Evolutionary conservation across 2,888 invertebrate genomes (phyloP).

Genomic region (Coleophora flavipennella): DNA sequence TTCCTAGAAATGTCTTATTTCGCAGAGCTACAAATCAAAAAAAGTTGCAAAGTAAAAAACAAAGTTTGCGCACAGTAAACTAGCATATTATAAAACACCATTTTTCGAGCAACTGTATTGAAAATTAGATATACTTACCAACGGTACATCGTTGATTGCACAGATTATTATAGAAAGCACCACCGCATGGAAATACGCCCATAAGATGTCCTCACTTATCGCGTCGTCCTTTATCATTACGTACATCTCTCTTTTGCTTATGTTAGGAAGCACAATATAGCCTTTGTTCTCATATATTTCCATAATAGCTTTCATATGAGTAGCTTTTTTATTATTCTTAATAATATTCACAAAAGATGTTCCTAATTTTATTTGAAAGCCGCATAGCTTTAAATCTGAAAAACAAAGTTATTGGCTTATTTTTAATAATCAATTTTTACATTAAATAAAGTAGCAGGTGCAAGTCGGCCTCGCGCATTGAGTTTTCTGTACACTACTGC

Average conservation of each 20-base stretch:
- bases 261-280: conserved; percentile 70
- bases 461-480: too few species aligned
- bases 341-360: conserved; percentile 58
- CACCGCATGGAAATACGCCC: conserved; percentile 80
- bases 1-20: too few species aligned
- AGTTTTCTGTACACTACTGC: too few species aligned
- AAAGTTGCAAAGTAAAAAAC: too few species aligned
- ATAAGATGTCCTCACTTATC: conserved; percentile 68
- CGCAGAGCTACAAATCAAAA: too few species aligned
- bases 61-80: too few species aligned
- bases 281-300: conserved; percentile 57
- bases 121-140: conserved; percentile 30
- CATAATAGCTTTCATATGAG: conserved; percentile 44
- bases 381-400: conserved; percentile 73
- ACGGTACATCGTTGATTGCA: conserved; percentile 37
- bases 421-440: too few species aligned
- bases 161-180: conserved; percentile 51
- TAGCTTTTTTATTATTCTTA: conserved; percentile 15
- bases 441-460: too few species aligned
- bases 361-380: conserved; percentile 75
- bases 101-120: too few species aligned
- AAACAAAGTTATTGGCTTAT: too few species aligned
- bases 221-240: conserved; percentile 71
- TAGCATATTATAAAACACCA: too few species aligned
- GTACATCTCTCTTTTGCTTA: conserved; percentile 58